Base-by-base conservation (phyloP, 2,888 invertebrate species). In the Parnassius glacialis region DNA sequence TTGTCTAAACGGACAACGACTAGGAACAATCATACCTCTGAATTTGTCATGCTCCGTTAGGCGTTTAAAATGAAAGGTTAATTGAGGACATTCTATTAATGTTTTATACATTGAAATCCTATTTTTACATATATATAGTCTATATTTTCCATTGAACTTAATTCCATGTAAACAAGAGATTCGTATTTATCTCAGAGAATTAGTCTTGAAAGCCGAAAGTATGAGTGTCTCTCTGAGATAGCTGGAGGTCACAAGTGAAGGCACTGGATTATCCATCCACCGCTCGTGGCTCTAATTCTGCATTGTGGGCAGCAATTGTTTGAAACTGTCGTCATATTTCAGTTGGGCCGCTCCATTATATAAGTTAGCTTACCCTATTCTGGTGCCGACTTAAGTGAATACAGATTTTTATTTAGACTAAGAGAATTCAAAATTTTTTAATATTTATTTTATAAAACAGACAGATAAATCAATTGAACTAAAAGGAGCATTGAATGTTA, bases 221-320 rank as follows among this genome's bases (percentile, higher is more conserved):
- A 76, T 74, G 81, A 79, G 77, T 81, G 82, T 74, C 75, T 75
- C 69, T 64, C 52, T 44, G 66, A 74, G 81, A 84, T 82, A 84
- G 70, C 72, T 68, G 62, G 65, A 72, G 76, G 76, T 72, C 75
- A 76, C 63, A 51, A 54, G 16, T 53, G 11, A 47, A 65, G 67
- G 64, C 60, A 20, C 47, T 59, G 60, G 57, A 54, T 61, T 58
- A 56, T 47, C 42, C 51, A 43, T 58, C 55, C 47, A 58, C 44
- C 44, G 50, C 53, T 51, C n/a, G 53, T 43, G 50, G 57, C 61
- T 58, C 59, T 62, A 55, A 55, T 54, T 25, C 52, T 57, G 57
- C 52, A 62, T 51, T 61, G 50, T 54, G 47, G 45, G 34, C 52
- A 48, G 47, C 45, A 43, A 59, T 75, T 75, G 74, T 74, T 59